Evolutionary conservation across 53 echinoderm and acorn worm genomes (phyloP).

Genomic region (Temnopleurus reevesii): DNA sequence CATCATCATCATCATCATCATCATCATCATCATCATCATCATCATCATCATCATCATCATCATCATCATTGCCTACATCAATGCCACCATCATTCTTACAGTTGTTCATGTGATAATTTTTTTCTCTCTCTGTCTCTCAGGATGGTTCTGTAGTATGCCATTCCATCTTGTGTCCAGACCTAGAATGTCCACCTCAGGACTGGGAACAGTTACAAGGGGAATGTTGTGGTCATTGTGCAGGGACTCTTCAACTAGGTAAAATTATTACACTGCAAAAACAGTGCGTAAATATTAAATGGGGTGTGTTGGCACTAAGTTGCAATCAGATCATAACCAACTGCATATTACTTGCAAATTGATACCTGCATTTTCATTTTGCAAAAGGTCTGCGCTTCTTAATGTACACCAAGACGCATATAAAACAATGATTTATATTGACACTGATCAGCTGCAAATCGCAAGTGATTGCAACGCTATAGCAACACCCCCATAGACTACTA

Average conservation of each 20-base stretch:
- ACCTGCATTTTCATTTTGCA: not conserved
- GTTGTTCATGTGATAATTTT: not conserved
- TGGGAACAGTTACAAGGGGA: constrained; percentile 59
- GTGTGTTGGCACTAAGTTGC: too few species aligned
- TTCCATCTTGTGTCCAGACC: constrained; percentile 55
- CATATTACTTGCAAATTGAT: not conserved
- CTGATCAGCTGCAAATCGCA: too few species aligned
- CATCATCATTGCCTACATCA: not conserved
- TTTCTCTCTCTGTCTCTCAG: constrained; percentile 7
- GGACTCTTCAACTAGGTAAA: constrained; percentile 24
- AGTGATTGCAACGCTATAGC: too few species aligned
- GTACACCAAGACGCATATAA: too few species aligned
- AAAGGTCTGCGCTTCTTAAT: too few species aligned
- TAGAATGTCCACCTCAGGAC: constrained; percentile 72
- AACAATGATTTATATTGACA: too few species aligned
- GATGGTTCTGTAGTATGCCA: constrained; percentile 66
- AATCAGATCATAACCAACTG: too few species aligned
- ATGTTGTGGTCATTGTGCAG: constrained; percentile 81
- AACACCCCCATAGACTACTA: too few species aligned
- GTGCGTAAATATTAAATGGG: too few species aligned
- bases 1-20: not conserved
- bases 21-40: not conserved
- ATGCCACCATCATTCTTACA: not conserved
- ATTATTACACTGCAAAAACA: too few species aligned
- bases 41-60: not conserved